phyloP scores from a whole-genome alignment of 2,888 invertebrate species.

The Volucella inflata region DNA sequence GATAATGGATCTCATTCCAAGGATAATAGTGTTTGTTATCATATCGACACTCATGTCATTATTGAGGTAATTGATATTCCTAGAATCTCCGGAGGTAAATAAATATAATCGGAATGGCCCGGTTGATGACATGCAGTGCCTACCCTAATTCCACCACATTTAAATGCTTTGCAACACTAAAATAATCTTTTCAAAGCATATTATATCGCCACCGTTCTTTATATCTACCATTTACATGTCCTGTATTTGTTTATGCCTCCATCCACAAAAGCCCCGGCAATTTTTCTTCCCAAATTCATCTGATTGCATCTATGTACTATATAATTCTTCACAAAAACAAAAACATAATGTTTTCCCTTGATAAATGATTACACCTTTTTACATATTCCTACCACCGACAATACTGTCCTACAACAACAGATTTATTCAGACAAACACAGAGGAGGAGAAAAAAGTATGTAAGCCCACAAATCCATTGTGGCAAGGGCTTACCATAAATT shows the following conservation, averaged over 20 bases:
- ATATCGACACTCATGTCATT: no score
- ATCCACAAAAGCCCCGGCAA: background rate
- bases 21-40: no score
- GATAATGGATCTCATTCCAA: no score
- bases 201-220: no score
- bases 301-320: slow-evolving; percentile 11
- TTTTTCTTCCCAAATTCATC: slow-evolving; percentile 30
- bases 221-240: no score
- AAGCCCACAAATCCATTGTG: background rate
- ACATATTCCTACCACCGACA: background rate
- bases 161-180: no score
- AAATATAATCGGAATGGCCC: no score
- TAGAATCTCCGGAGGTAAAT: no score
- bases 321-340: slow-evolving; percentile 10
- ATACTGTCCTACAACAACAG: slow-evolving; percentile 12
- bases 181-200: no score
- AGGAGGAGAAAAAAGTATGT: slow-evolving; percentile 16
- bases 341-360: slow-evolving; percentile 44
- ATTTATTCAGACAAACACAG: slow-evolving; percentile 19
- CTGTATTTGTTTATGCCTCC: background rate
- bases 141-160: no score
- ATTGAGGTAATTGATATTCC: no score
- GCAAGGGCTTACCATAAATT: slow-evolving; percentile 53
- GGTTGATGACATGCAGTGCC: no score
- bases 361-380: slow-evolving; percentile 52